Conservation (phyloP, 2,113 vertebrate species). For the Otocyon megalotis region DNA sequence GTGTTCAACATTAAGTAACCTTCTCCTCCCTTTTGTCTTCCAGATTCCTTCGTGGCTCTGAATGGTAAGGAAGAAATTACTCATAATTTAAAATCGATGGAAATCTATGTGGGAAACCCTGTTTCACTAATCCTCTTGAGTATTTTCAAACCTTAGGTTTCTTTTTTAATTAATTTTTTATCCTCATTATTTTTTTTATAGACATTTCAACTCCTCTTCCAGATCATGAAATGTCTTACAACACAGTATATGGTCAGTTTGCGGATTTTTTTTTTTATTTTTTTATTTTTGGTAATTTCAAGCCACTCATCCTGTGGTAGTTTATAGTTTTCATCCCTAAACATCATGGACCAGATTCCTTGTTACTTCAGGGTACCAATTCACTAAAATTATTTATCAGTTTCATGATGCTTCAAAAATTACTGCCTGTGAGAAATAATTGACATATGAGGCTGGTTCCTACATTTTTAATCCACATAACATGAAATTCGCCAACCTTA, state of each 20-base stretch:
- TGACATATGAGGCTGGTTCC: constrained; percentile 54
- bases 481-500: constrained; percentile 49
- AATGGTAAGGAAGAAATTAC: constrained; percentile 93
- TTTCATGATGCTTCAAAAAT: constrained; percentile 67
- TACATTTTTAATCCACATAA: constrained; percentile 63
- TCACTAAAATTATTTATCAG: constrained; percentile 86
- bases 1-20: constrained; percentile 72
- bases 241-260: constrained; percentile 91
- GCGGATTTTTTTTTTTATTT: constrained; percentile 79
- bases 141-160: constrained; percentile 78
- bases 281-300: constrained; percentile 74
- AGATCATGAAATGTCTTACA: constrained; percentile 93
- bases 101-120: constrained; percentile 79
- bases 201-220: constrained; percentile 93
- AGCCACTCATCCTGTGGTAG: constrained; percentile 75
- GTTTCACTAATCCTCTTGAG: constrained; percentile 76
- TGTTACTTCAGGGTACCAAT: constrained; percentile 83
- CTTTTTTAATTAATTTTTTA: constrained; percentile 83
- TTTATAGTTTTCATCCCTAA: constrained; percentile 80
- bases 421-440: constrained; percentile 8
- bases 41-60: constrained; percentile 98
- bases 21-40: constrained; percentile 87
- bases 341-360: constrained; percentile 68
- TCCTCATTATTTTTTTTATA: constrained; percentile 91
- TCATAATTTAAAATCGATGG: constrained; percentile 79